Conservation (phyloP, 2,888 invertebrate genomes). For the Helleia helle region DNA sequence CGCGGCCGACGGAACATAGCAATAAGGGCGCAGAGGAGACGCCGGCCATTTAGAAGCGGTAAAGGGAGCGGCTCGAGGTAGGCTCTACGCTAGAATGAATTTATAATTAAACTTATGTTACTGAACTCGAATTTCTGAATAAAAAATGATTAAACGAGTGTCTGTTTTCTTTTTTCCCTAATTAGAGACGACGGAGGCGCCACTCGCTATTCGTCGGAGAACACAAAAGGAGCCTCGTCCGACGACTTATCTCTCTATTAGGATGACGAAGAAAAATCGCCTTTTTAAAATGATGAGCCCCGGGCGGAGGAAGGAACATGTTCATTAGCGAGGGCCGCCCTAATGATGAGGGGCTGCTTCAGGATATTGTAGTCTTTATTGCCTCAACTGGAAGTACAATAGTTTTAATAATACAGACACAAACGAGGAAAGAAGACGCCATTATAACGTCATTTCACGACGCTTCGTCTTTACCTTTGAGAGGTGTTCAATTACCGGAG, state of each 20-base stretch:
- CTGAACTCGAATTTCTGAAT: slow-evolving; percentile 56
- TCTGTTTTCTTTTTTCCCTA: slow-evolving; percentile 28
- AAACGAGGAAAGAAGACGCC: too few relatives aligned
- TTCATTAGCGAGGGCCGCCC: slow-evolving; percentile 15
- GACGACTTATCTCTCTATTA: slow-evolving; percentile 21
- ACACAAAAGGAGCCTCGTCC: slow-evolving; percentile 21
- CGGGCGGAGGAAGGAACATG: slow-evolving; percentile 12
- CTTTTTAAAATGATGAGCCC: slow-evolving; percentile 19
- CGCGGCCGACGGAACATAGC: slow-evolving; percentile 17
- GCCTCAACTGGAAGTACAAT: not conserved
- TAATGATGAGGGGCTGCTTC: not conserved
- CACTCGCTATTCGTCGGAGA: too few relatives aligned
- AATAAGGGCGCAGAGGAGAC: slow-evolving; percentile 13
- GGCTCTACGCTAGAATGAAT: slow-evolving; percentile 57
- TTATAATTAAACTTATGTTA: slow-evolving; percentile 54
- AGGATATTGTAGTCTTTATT: not conserved
- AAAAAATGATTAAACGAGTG: slow-evolving; percentile 34
- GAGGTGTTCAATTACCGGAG: too few relatives aligned
- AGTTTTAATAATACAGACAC: too few relatives aligned
- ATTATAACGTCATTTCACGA: too few relatives aligned
- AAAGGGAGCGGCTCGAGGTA: too few relatives aligned
- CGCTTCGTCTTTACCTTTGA: too few relatives aligned
- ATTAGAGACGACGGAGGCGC: slow-evolving; percentile 19
- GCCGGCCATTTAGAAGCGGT: slow-evolving; percentile 60
- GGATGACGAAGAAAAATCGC: slow-evolving; percentile 30